These are phyloP conservation scores for Margaritifera margaritifera DNA, from an alignment of 2,888 invertebrate species.

Conservation along the genomic window DNA sequence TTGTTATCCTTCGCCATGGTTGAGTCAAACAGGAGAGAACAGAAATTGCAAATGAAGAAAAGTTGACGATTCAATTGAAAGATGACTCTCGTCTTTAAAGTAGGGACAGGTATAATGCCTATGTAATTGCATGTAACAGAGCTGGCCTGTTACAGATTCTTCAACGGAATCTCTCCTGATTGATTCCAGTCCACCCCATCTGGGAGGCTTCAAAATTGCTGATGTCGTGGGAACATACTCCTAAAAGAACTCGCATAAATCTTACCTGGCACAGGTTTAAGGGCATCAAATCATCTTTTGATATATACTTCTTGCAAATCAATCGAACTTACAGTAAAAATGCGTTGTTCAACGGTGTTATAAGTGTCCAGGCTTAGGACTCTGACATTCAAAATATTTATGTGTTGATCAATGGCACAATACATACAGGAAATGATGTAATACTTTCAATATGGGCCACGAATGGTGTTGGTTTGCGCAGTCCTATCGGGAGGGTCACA, in stretches of 20 bases:
- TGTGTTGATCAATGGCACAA: constrained; percentile 2
- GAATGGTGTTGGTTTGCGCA: constrained; percentile 34
- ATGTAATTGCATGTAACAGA: constrained; percentile 39
- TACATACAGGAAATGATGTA: constrained; percentile 21
- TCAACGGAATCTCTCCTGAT: constrained; percentile 29
- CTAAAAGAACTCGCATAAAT: constrained; percentile 3
- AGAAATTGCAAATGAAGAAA: constrained; percentile 21
- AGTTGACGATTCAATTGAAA: constrained; percentile 20
- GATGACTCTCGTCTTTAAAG: constrained; percentile 22
- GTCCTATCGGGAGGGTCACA: constrained; percentile 28
- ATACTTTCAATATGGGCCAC: constrained; percentile 37
- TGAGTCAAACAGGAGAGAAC: constrained; percentile 29
- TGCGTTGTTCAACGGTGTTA: constrained; percentile 27
- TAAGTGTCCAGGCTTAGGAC: not conserved
- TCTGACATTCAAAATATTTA: constrained; percentile 3
- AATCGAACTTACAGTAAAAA: constrained; percentile 27
- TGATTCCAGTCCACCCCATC: constrained; percentile 48
- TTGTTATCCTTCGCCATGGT: constrained; percentile 32
- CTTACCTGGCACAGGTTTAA: constrained; percentile 44
- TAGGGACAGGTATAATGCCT: constrained; percentile 34
- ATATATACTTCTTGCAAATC: constrained; percentile 23
- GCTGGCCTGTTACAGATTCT: constrained; percentile 35
- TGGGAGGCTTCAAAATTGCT: constrained; percentile 45
- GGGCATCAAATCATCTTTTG: constrained; percentile 39
- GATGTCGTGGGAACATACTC: constrained; percentile 21